These are phyloP conservation scores for Zaprionus bogoriensis DNA, from an alignment of 2,888 invertebrate species.

Conservation along the genomic window DNA sequence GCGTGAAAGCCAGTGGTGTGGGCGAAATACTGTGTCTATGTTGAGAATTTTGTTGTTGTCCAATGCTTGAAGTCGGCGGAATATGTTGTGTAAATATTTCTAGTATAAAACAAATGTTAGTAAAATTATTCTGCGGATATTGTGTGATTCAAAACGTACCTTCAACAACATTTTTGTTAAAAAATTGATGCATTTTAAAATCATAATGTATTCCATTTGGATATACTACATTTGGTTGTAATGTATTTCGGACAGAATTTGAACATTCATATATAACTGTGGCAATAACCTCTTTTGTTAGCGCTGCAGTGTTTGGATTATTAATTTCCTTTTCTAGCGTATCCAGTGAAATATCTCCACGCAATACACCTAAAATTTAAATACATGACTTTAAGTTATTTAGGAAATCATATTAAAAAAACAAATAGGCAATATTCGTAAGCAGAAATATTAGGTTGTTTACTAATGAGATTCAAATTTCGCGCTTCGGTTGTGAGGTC, in stretches of 20 bases:
- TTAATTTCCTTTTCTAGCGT: conserved; percentile 90
- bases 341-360: conserved; percentile 90
- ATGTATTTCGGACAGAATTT: conserved; percentile 30
- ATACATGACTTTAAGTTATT: too few relatives aligned
- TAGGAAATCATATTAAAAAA: too few relatives aligned
- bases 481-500: too few relatives aligned
- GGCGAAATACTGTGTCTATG: conserved; percentile 83
- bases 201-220: conserved; percentile 24
- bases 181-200: conserved; percentile 24
- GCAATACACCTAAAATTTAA: conserved; percentile 85
- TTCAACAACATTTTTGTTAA: conserved; percentile 20
- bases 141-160: not conserved
- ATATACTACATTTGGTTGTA: conserved; percentile 22
- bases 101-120: conserved; percentile 5
- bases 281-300: conserved; percentile 68
- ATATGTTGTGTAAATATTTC: conserved; percentile 35
- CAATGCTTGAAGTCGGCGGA: conserved; percentile 18
- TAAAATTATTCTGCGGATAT: not conserved
- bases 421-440: too few relatives aligned
- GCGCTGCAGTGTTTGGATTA: conserved; percentile 83
- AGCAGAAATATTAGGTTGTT: not conserved
- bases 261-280: conserved; percentile 66
- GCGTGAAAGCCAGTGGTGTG: conserved; percentile 93
- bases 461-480: too few relatives aligned
- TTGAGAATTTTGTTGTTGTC: conserved; percentile 56